A percentile compares a stretch with the other conserved stretches of the same genome.
These are phyloP conservation scores for Sciurus niger DNA, from an alignment of 2,113 vertebrate genomes.

Conservation along the genomic window DNA sequence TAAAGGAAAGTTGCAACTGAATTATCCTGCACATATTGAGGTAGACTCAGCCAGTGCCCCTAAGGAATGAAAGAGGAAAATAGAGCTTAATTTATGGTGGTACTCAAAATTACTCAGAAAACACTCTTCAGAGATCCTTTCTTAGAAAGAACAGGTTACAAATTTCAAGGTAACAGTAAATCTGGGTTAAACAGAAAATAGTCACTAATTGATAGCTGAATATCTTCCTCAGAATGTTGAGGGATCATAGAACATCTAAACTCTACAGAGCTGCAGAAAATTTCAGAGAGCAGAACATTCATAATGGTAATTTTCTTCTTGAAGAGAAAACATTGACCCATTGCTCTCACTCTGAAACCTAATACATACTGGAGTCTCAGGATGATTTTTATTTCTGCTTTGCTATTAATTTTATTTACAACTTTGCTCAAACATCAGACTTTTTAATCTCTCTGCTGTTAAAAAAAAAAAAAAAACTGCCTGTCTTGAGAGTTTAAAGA, in stretches of 20 bases:
- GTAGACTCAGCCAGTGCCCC: not conserved
- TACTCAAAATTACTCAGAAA: conserved; percentile 50
- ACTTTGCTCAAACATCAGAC: not conserved
- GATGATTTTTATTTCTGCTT: not conserved
- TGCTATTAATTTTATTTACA: conserved; percentile 2
- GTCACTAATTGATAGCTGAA: conserved; percentile 33
- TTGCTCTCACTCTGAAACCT: not conserved
- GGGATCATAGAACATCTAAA: not conserved
- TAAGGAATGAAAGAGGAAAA: conserved; percentile 6
- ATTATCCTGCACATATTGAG: not conserved
- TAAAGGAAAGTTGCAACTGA: not conserved
- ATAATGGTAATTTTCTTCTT: not conserved
- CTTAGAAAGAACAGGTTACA: conserved; percentile 48
- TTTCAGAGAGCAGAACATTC: not conserved
- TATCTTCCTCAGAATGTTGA: not conserved
- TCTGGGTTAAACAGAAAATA: conserved; percentile 36
- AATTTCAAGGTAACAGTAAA: conserved; percentile 54
- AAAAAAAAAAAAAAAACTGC: conserved; percentile 19
- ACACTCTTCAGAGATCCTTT: conserved; percentile 55
- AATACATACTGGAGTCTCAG: not conserved
- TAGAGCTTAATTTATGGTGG: not conserved
- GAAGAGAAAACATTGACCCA: not conserved
- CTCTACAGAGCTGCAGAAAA: not conserved
- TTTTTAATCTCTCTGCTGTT: not conserved
- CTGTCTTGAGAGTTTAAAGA: not conserved